phyloP scores from a whole-genome alignment of 2,113 vertebrate species.

The Podiceps cristatus region DNA sequence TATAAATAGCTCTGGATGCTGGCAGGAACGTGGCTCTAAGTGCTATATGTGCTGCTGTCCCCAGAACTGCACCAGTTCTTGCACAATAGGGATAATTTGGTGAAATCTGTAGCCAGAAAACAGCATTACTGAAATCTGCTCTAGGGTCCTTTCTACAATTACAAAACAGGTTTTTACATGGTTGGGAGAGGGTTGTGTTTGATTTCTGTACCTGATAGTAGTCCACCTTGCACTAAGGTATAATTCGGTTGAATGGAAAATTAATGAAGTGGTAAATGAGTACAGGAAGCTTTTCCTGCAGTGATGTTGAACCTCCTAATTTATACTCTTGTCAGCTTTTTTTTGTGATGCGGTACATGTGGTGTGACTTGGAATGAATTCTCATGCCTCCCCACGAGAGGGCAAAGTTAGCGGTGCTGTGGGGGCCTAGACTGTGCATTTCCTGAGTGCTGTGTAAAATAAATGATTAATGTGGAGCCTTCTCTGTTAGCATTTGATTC shows the following conservation, averaged over 20 bases:
- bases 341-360: neutral
- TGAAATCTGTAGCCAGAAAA: neutral
- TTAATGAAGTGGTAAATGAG: neutral
- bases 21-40: fast-evolving
- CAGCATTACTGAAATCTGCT: neutral
- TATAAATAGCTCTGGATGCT: neutral
- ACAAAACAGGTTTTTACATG: neutral
- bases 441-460: neutral
- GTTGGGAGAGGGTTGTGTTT: neutral
- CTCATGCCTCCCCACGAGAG: neutral
- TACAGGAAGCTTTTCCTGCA: neutral
- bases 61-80: neutral
- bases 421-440: neutral
- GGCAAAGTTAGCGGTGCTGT: neutral
- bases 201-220: neutral
- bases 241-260: neutral
- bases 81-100: neutral
- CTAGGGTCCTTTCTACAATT: neutral
- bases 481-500: neutral
- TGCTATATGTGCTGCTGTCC: fast-evolving
- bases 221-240: neutral
- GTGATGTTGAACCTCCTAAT: neutral
- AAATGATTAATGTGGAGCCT: neutral
- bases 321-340: neutral
- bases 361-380: neutral